Conservation (phyloP, 2,888 invertebrate genomes). For the Aleiodes testaceus region DNA sequence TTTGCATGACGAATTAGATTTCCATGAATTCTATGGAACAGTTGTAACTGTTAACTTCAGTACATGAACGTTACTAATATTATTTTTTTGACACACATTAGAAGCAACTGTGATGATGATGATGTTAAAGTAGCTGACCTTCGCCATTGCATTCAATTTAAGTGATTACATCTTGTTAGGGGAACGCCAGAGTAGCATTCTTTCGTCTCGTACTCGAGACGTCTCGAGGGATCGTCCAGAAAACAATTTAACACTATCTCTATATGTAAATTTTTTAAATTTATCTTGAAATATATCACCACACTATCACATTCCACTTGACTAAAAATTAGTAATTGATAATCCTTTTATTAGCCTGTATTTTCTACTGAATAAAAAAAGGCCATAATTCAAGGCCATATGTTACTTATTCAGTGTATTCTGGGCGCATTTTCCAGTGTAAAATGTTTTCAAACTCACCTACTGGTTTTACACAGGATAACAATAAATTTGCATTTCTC, state of each 20-base stretch:
- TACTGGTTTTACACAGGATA: conserved; percentile 47
- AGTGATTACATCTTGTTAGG: conserved; percentile 48
- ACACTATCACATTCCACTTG: not conserved
- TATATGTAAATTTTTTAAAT: not conserved
- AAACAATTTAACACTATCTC: not conserved
- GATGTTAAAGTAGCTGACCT: conserved; percentile 39
- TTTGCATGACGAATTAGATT: no score
- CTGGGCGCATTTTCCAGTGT: not conserved
- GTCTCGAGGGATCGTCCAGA: conserved; percentile 30
- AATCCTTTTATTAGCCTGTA: no score
- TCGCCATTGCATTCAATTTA: conserved; percentile 49
- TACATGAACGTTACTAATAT: no score
- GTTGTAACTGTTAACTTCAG: no score
- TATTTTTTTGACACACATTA: not conserved
- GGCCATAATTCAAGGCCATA: conserved; percentile 39
- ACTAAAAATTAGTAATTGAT: not conserved
- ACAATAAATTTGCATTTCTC: conserved; percentile 66
- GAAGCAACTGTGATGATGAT: conserved; percentile 2
- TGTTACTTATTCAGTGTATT: conserved; percentile 27
- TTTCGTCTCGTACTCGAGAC: conserved; percentile 28
- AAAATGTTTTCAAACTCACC: conserved; percentile 46
- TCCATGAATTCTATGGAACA: no score
- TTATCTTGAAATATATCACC: not conserved
- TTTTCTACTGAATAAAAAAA: not conserved
- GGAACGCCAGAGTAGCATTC: conserved; percentile 33